Conservation (phyloP, 2,888 invertebrate genomes). For the Saturnia pavonia region DNA sequence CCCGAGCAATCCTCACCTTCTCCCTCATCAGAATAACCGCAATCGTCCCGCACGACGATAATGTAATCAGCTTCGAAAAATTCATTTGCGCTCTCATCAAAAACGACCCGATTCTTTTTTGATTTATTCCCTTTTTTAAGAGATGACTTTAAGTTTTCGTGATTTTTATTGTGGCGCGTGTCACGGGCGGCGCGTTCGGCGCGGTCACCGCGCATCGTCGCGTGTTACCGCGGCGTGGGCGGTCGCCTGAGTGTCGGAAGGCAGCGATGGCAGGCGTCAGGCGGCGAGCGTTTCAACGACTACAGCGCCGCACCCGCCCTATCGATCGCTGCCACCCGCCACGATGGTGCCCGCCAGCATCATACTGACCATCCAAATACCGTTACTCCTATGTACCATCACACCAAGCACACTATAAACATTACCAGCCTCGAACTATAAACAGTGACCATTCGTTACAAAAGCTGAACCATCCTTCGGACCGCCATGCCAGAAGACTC, state of each 20-base stretch:
- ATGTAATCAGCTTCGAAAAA: constrained; percentile 97
- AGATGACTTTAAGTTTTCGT: constrained; percentile 86
- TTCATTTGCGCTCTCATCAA: constrained; percentile 94
- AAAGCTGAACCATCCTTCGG: neutral
- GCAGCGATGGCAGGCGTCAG: constrained; percentile 26
- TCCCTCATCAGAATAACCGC: constrained; percentile 90
- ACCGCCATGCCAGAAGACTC: neutral
- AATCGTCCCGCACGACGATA: constrained; percentile 93
- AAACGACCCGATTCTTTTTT: constrained; percentile 91
- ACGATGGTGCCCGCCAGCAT: constrained; percentile 44
- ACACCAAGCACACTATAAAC: constrained; percentile 35
- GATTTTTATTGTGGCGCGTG: constrained; percentile 83
- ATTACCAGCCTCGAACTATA: constrained; percentile 43
- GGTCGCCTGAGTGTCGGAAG: constrained; percentile 55
- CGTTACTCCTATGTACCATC: constrained; percentile 35
- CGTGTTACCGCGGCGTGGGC: constrained; percentile 63
- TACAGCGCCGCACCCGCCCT: constrained; percentile 71
- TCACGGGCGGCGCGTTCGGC: constrained; percentile 65
- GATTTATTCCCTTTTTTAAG: constrained; percentile 88
- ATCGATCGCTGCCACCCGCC: constrained; percentile 63
- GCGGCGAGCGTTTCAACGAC: constrained; percentile 55
- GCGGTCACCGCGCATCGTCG: constrained; percentile 79
- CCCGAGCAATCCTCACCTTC: constrained; percentile 87
- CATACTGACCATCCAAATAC: constrained; percentile 34
- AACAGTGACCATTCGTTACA: constrained; percentile 21